These are phyloP conservation scores for Drosophila neocordata DNA, from an alignment of 1,140 invertebrate genomes.

Conservation along the genomic window DNA sequence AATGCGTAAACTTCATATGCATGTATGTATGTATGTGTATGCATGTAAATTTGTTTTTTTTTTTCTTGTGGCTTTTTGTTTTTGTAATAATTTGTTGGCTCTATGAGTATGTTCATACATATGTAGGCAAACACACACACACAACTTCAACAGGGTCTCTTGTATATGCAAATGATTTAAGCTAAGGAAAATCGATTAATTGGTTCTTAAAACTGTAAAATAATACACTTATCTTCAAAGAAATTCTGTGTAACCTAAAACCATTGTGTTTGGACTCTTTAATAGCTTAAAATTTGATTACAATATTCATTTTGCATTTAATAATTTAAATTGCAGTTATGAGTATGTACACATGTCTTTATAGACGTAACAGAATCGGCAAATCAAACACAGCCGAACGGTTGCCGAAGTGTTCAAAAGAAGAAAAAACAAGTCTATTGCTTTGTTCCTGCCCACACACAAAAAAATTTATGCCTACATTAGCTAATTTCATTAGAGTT, in stretches of 20 bases:
- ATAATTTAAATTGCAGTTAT: too few species aligned
- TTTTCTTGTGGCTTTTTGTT: neutral
- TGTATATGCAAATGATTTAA: neutral
- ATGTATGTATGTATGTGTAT: too few species aligned
- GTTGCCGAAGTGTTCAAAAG: too few species aligned
- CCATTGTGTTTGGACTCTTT: neutral
- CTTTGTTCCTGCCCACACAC: too few species aligned
- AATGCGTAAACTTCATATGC: slow-evolving; percentile 3
- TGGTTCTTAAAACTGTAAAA: neutral
- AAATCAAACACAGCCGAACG: too few species aligned
- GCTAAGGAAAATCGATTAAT: slow-evolving; percentile 2
- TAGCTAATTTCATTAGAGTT: too few species aligned
- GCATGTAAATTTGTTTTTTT: neutral
- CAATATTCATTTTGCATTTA: neutral
- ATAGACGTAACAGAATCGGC: too few species aligned
- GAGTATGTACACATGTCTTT: too few species aligned
- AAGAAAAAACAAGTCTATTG: too few species aligned
- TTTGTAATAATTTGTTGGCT: slow-evolving; percentile 3
- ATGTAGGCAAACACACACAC: neutral
- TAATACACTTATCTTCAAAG: neutral
- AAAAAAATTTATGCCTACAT: too few species aligned
- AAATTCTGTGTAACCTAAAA: neutral
- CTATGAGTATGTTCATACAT: neutral
- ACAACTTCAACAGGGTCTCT: neutral
- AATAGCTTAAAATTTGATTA: neutral